Evolutionary conservation across 1,140 invertebrate genomes (phyloP), one percentile per base, ranked within the genome.

Genomic region (Xylocopa sonorina): DNA sequence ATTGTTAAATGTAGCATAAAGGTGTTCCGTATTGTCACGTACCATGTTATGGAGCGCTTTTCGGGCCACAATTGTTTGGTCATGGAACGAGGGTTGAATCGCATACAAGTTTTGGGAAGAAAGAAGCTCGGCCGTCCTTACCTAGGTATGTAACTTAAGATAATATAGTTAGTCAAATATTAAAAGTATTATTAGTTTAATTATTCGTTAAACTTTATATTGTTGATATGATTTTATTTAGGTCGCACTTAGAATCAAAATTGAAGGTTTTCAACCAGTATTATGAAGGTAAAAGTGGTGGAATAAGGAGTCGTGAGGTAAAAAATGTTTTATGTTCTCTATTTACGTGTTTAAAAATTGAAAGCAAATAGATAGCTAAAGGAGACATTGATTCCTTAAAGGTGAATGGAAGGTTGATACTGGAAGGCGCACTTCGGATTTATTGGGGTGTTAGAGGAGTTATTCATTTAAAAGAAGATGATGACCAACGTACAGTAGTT

Each of bases 21-120:
- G 97, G 97, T 68, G 96, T 97, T 72, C 97, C 97, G 53, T 98
- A 98, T 88, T 98, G 97, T 84, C 96, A 98, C 93, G 96, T 97
- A 46, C 97, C 97, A 46, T 98, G 97, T 90, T 98, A 98, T 91
- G 96, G 96, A 78, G 97, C 97, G 21, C 89, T 98, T 21, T 98
- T 98, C 93, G 97, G 97, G 53, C 97, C 97, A 32, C 95, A 96
- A 85, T 93, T 98, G 18, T 97, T 97, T 93, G 97, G 97, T 12
- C 97, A 98, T 92, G 97, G 97, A 27, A 97, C 97, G 43, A 94
- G 96, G 89, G 96, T 97, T 32, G 96, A 97, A 92, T 97, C 97
- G 77, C 97, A 97, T 89, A 97, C 96, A 67, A 97, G 96, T 92
- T 97, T 97, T 93, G 96, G 96, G 7, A 95, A 95, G 89, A 95